Percentiles rank a stretch among this genome's conserved stretches.
Evolutionary conservation across 2,113 vertebrate species (phyloP).

Genomic region (Tupaia chinensis): DNA sequence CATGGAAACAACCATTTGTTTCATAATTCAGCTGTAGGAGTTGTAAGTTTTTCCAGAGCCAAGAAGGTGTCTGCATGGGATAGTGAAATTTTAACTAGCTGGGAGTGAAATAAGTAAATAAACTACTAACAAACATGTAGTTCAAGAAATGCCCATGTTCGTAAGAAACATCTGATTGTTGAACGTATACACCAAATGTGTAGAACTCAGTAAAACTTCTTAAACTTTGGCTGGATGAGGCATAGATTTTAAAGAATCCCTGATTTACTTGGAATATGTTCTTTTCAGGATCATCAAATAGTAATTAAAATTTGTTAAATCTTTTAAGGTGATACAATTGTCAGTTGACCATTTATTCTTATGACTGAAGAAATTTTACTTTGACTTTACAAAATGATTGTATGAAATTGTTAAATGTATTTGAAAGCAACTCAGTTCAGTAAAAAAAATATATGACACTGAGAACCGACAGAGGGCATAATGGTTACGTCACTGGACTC

Average conservation of each 20-base stretch:
- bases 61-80: slow-evolving; percentile 51
- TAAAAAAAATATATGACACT: slow-evolving; percentile 5
- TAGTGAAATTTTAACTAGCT: slow-evolving; percentile 61
- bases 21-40: slow-evolving; percentile 35
- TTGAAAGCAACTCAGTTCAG: neutral
- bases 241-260: neutral
- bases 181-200: neutral
- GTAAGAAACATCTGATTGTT: slow-evolving; percentile 60
- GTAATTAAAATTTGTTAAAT: slow-evolving; percentile 19
- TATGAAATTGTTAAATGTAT: slow-evolving; percentile 24
- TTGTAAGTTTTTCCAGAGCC: slow-evolving; percentile 47
- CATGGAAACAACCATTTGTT: neutral
- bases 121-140: slow-evolving; percentile 50
- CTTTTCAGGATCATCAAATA: slow-evolving; percentile 27
- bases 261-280: neutral
- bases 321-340: slow-evolving; percentile 9
- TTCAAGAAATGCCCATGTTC: slow-evolving; percentile 64
- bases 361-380: slow-evolving; percentile 32
- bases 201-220: neutral
- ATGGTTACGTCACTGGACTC: too few species aligned
- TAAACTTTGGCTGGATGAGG: neutral
- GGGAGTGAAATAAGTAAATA: slow-evolving; percentile 63
- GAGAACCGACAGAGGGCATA: too few species aligned
- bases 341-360: neutral
- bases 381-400: slow-evolving; percentile 38